A percentile compares a stretch with the other conserved stretches of the same genome.
phyloP scores from a whole-genome alignment of 2,113 vertebrate genomes.

The Pseudorhombus dupliciocellatus region DNA sequence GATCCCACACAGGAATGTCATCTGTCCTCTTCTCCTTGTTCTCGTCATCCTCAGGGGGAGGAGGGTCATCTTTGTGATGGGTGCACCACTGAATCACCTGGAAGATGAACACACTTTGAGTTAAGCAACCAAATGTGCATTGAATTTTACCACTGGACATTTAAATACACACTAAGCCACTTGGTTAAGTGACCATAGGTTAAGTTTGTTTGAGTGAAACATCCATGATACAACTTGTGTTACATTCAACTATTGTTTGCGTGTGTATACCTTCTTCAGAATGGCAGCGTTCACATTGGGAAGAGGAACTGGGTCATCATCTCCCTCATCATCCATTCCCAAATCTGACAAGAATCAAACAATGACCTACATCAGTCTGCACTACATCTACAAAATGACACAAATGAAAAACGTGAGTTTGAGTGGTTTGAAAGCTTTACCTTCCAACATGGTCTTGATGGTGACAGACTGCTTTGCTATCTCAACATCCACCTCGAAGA shows the following conservation, averaged over 20 bases:
- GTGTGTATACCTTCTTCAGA: conserved; percentile 91
- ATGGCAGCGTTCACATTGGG: conserved; percentile 99
- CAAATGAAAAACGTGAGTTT: neutral
- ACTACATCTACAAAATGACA: accelerated
- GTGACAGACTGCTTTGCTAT: conserved; percentile 99
- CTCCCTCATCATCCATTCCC: conserved; percentile 99
- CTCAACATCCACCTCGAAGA: conserved; percentile 99
- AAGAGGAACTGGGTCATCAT: conserved; percentile 97
- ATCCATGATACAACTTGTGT: too few species aligned
- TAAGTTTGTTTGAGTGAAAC: too few species aligned
- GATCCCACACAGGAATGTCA: conserved; percentile 99
- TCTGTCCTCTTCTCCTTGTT: conserved; percentile 99
- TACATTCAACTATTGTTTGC: too few species aligned
- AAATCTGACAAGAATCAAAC: conserved; percentile 82
- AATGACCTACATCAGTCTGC: neutral
- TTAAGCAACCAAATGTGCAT: neutral
- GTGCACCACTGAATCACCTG: conserved; percentile 99
- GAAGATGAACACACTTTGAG: neutral
- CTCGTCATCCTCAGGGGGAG: conserved; percentile 98
- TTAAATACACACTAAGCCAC: neutral
- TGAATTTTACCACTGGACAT: neutral
- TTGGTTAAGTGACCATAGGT: too few species aligned
- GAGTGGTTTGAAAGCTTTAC: conserved; percentile 66
- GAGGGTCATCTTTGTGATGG: conserved; percentile 99
- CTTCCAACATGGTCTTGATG: conserved; percentile 99